Conservation (phyloP, 2,113 vertebrate species). For the Hemiscyllium ocellatum region DNA sequence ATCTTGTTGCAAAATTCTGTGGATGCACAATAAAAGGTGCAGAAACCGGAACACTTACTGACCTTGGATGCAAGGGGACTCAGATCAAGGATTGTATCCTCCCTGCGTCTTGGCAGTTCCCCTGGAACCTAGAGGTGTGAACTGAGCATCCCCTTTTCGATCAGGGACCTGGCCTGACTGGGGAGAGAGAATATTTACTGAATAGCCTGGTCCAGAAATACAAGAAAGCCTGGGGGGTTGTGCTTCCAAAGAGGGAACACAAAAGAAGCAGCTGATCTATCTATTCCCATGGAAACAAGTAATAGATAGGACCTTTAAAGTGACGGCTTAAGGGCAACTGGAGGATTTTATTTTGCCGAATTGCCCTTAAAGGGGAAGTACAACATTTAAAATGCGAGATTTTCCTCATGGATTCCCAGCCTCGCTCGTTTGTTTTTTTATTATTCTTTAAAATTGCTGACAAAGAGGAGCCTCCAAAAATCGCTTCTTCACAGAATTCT, state of each 20-base stretch:
- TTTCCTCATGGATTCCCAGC: not conserved
- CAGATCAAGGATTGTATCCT: not conserved
- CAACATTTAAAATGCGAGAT: no score
- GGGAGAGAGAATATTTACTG: no score
- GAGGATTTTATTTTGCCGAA: not conserved
- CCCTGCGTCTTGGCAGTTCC: not conserved
- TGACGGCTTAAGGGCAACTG: not conserved
- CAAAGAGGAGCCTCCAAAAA: not conserved
- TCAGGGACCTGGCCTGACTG: not conserved
- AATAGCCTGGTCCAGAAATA: not conserved
- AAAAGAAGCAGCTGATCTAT: constrained; percentile 17
- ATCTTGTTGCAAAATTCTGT: no score
- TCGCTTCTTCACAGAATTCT: not conserved
- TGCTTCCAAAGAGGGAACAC: no score
- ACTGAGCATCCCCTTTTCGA: not conserved
- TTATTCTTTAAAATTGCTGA: not conserved
- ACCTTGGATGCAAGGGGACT: not conserved
- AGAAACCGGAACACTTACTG: not conserved
- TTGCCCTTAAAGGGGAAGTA: constrained; percentile 14
- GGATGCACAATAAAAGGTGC: not conserved
- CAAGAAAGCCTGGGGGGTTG: not conserved
- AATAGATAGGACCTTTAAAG: not conserved
- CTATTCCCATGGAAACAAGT: constrained; percentile 17
- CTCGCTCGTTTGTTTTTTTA: not conserved
- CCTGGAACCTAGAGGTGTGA: not conserved